A percentile compares a stretch with the other conserved stretches of the same genome.
phyloP scores from a whole-genome alignment of 2,888 invertebrate species.

The Gordius sp. region DNA sequence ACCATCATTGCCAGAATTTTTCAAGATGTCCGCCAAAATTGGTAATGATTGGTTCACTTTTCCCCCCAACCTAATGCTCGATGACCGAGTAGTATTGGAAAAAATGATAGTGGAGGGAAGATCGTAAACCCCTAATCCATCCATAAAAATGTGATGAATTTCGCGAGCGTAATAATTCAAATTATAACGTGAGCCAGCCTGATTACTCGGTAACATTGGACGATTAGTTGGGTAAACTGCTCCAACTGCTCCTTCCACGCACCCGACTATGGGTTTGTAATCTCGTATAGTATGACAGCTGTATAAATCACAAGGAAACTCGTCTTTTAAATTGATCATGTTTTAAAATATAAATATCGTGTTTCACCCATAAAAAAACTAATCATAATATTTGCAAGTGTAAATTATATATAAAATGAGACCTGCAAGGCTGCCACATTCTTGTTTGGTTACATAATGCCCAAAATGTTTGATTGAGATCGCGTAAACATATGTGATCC shows the following conservation, averaged over 20 bases:
- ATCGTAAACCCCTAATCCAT: slow-evolving; percentile 2
- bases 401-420: not conserved
- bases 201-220: not conserved
- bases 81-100: not conserved
- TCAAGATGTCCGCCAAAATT: no score
- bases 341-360: no score
- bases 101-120: not conserved
- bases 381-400: not conserved
- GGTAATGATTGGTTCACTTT: not conserved
- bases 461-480: not conserved
- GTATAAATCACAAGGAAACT: no score
- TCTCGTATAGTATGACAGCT: not conserved
- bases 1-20: no score
- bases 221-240: not conserved
- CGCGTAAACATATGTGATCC: not conserved
- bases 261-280: slow-evolving; percentile 1
- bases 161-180: slow-evolving; percentile 5
- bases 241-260: not conserved
- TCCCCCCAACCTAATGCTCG: not conserved
- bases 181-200: not conserved
- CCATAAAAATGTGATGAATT: slow-evolving; percentile 5
- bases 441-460: not conserved
- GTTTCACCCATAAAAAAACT: not conserved
- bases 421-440: slow-evolving; percentile 2
- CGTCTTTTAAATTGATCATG: no score